A percentile compares a stretch with the other conserved stretches of the same genome.
These are phyloP conservation scores for Crotalus horridus DNA, from an alignment of 2,113 vertebrate genomes.

Conservation along the genomic window DNA sequence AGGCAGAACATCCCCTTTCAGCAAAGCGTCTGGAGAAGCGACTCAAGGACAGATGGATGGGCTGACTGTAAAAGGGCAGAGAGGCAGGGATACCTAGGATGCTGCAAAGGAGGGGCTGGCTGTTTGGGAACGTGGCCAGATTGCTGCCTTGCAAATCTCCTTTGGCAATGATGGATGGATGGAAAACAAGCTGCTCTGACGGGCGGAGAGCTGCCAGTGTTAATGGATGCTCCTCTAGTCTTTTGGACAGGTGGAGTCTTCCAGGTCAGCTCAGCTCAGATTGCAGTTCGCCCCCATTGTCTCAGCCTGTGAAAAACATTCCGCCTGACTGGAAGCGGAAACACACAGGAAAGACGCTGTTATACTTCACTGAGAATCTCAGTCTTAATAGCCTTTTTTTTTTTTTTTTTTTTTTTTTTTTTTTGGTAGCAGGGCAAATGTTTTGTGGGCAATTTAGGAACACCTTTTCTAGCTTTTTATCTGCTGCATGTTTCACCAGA, in stretches of 20 bases:
- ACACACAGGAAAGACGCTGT: too few relatives aligned
- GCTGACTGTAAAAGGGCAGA: not conserved
- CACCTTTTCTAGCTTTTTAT: not conserved
- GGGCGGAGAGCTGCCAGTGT: not conserved
- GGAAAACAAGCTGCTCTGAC: not conserved
- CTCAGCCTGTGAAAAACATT: not conserved
- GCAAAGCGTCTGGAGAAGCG: conserved; percentile 57
- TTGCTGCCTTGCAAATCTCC: not conserved
- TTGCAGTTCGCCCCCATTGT: not conserved
- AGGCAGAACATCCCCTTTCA: conserved; percentile 72
- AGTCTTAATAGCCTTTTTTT: too few relatives aligned
- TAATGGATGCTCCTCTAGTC: not conserved
- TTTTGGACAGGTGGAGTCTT: not conserved
- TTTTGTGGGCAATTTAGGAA: not conserved
- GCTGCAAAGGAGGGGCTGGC: not conserved
- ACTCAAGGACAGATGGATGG: not conserved
- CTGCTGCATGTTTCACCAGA: not conserved
- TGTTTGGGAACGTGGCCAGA: not conserved
- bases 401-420: too few relatives aligned
- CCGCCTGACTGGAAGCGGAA: not conserved
- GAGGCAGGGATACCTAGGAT: not conserved
- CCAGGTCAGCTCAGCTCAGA: not conserved
- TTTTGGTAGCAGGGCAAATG: not conserved
- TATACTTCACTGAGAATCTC: not conserved
- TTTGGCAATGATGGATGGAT: not conserved